A percentile compares a stretch with the other conserved stretches of the same genome.
Evolutionary conservation across 2,113 vertebrate genomes (phyloP).

Genomic region (Danionella cerebrum): DNA sequence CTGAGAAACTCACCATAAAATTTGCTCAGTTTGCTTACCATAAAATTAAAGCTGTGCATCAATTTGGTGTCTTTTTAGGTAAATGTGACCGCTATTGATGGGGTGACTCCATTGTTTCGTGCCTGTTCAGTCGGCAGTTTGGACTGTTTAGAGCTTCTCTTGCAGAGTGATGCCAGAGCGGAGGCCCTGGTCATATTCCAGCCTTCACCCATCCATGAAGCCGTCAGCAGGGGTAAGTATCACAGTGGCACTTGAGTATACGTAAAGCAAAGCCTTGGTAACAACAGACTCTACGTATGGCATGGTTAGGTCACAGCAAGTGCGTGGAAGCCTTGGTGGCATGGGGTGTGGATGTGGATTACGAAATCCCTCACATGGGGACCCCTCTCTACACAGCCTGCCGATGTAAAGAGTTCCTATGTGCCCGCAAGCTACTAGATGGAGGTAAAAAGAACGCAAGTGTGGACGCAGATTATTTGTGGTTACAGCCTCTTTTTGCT

Average conservation of each 20-base stretch:
- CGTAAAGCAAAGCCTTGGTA: no score
- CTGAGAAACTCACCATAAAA: no score
- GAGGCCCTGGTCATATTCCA: slow-evolving; percentile 71
- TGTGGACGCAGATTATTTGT: no score
- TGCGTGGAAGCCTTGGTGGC: slow-evolving; percentile 83
- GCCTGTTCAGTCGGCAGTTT: slow-evolving; percentile 81
- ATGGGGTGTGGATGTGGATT: slow-evolving; percentile 87
- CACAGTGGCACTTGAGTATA: background rate
- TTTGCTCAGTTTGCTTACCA: no score
- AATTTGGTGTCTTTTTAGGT: slow-evolving; percentile 72
- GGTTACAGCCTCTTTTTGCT: no score
- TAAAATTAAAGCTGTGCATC: no score
- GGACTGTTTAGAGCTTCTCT: slow-evolving; percentile 75
- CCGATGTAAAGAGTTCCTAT: slow-evolving; percentile 77
- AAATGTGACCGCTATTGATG: slow-evolving; percentile 85
- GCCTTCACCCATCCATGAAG: slow-evolving; percentile 84
- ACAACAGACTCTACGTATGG: no score
- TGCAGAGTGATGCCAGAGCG: slow-evolving; percentile 83
- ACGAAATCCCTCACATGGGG: slow-evolving; percentile 85
- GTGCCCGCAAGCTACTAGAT: slow-evolving; percentile 81
- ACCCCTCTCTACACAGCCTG: slow-evolving; percentile 88
- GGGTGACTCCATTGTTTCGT: slow-evolving; percentile 85
- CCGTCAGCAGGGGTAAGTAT: slow-evolving; percentile 79
- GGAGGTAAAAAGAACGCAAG: slow-evolving; percentile 66
- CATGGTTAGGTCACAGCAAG: slow-evolving; percentile 76